Conservation (phyloP, 2,797 vertebrate species). For the Chiroxiphia lanceolata region DNA sequence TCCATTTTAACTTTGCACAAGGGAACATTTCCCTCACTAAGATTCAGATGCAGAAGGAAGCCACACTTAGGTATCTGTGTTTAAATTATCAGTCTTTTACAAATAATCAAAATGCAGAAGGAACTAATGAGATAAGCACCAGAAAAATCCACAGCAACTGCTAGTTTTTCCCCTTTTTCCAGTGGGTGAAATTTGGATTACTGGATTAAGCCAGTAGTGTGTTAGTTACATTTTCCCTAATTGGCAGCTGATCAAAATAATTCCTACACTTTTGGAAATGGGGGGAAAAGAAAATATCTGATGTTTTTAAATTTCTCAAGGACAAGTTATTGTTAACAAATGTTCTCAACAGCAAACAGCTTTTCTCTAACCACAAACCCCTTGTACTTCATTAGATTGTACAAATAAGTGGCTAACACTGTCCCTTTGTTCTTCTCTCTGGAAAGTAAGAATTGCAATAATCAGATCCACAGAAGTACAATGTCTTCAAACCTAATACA, state of each 20-base stretch:
- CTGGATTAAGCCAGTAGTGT: background rate
- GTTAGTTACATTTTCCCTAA: background rate
- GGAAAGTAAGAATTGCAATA: background rate
- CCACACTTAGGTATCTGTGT: background rate
- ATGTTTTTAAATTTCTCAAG: background rate
- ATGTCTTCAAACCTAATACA: background rate
- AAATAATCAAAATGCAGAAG: constrained; percentile 19
- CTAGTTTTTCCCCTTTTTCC: background rate
- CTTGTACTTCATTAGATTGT: background rate
- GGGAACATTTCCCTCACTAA: background rate
- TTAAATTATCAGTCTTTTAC: background rate
- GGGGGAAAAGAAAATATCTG: background rate
- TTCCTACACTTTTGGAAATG: background rate
- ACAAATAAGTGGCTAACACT: background rate
- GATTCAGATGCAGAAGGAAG: background rate
- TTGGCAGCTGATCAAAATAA: background rate
- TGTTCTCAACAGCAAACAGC: background rate
- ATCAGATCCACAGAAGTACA: background rate
- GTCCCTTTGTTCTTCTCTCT: background rate
- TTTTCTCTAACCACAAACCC: background rate
- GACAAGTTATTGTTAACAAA: background rate
- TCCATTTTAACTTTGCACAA: background rate
- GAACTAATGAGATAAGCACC: background rate
- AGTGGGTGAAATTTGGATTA: background rate
- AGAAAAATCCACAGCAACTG: constrained; percentile 13